Base-by-base conservation (phyloP, 1,140 invertebrate genomes). In the Calephelis nemesis region DNA sequence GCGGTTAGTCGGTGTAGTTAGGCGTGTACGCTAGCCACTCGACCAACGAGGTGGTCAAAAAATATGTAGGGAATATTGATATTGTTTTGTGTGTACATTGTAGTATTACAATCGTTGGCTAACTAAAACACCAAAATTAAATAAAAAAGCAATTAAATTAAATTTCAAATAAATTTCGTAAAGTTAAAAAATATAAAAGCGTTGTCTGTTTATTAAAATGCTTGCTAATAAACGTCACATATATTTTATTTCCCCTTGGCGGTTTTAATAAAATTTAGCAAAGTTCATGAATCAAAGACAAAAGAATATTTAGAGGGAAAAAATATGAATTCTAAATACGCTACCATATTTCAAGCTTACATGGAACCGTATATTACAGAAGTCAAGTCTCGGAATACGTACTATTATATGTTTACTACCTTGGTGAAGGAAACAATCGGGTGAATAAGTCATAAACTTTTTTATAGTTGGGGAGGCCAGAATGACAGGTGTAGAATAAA, bases 291-390 rank as follows among this genome's bases (percentile, higher is more conserved):
- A 54, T 54, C 50, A 54, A 54, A 54, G 50, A 54, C 50, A 54
- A 54, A 54, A 54, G 50, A 54, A 54, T 30, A 54, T 54, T 54
- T 54, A 19, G 50, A 54, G 50, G 50, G 50, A 54, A 54, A 54
- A 54, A 54, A 54, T 54, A 54, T 54, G 50, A 54, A 54, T 54
- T 54, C 50, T 54, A 54, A 54, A 54, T 54, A 54, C 50, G 50
- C 19, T 50, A 19, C 50, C 50, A 54, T 54, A 54, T 54, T 54
- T 54, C 50, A 54, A 54, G 13, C 50, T 54, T 54, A 54, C 13
- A 19, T 54, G 50, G 19, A 54, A 54, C 19, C 50, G 50, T 19
- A 54, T 54, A 54, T 54, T 54, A 54, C 50, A 19, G 50, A 54
- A 54, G 50, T 54, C 50, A 13, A 52, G 50, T 54, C 50, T 54